Base-by-base conservation (phyloP, 2,113 vertebrate genomes). In the Maccullochella peelii region DNA sequence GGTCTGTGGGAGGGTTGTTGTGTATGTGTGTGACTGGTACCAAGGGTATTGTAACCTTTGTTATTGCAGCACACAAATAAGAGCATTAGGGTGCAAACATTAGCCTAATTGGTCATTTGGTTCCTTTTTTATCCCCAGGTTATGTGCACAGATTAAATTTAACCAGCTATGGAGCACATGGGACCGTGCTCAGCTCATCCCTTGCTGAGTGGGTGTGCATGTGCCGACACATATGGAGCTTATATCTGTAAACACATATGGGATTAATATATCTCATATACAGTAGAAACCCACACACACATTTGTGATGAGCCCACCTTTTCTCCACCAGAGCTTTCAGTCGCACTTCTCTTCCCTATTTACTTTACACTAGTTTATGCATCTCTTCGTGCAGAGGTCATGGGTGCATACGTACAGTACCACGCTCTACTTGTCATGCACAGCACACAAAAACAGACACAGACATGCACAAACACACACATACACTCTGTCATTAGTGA, bases 1-100 rank as follows among this genome's bases (percentile, higher is more conserved):
- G 42, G 38, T 75, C 30, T 81, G 70, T 58, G 7, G 27, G 23
- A 25, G 59, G 42, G 73, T 63, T 68, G 27, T n/a, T 58, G 66
- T 54, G 54, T 67, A 7, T 25, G 33, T 55, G 49, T 71, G 73
- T 63, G 59, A 47, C 30, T 54, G 49, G 66, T 57, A 77, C 82
- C 83, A 79, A 89, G 85, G 79, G 74, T 75, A 84, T 61, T 73
- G 47, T 82, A 74, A 84, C 83, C 84, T 90, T 71, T 84, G 67
- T 82, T 84, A 74, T 40, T 55, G 54, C 47, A n/a, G 47, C 58
- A 42, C 38, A 8, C 72, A 81, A 79, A 87, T 79, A 63, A 69
- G 52, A 78, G 42, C 75, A 83, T 80, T 87, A 74, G 67, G 42
- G 40, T 74, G 83, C 38, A 63, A 79, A 59, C 57, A 80, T 86